These are phyloP conservation scores for Monomorium pharaonis DNA, from an alignment of 1,140 invertebrate species.

Conservation along the genomic window DNA sequence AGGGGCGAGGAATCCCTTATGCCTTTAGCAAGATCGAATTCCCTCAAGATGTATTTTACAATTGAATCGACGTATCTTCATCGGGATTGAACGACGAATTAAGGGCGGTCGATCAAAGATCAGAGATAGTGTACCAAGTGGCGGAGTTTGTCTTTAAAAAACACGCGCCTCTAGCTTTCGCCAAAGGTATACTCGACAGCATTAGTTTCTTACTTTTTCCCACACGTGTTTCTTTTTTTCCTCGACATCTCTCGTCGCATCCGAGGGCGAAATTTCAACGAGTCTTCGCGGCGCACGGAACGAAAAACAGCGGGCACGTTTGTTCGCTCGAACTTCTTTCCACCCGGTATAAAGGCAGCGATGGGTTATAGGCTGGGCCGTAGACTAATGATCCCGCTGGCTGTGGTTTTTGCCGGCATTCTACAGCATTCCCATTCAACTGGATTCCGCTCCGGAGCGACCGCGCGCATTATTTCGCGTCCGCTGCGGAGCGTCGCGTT, in stretches of 20 bases:
- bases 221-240: background rate
- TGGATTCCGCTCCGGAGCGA: slow-evolving; percentile 78
- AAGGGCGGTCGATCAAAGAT: background rate
- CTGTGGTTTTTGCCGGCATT: slow-evolving; percentile 85
- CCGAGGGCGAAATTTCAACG: slow-evolving; percentile 30
- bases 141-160: background rate
- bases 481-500: slow-evolving; percentile 38
- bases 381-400: slow-evolving; percentile 84
- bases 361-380: slow-evolving; percentile 78
- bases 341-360: slow-evolving; percentile 70
- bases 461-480: slow-evolving; percentile 75
- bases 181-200: background rate
- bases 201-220: background rate
- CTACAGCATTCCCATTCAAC: slow-evolving; percentile 85
- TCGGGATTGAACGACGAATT: background rate
- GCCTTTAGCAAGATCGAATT: background rate
- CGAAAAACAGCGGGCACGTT: slow-evolving; percentile 26
- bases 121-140: background rate
- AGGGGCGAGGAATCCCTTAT: background rate
- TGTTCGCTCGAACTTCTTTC: slow-evolving; percentile 54
- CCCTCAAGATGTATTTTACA: slow-evolving; percentile 3
- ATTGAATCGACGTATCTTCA: slow-evolving; percentile 9
- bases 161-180: background rate
- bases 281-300: background rate
- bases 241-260: background rate